phyloP scores from a whole-genome alignment of 2,113 vertebrate genomes.

The Thamnophis sirtalis region DNA sequence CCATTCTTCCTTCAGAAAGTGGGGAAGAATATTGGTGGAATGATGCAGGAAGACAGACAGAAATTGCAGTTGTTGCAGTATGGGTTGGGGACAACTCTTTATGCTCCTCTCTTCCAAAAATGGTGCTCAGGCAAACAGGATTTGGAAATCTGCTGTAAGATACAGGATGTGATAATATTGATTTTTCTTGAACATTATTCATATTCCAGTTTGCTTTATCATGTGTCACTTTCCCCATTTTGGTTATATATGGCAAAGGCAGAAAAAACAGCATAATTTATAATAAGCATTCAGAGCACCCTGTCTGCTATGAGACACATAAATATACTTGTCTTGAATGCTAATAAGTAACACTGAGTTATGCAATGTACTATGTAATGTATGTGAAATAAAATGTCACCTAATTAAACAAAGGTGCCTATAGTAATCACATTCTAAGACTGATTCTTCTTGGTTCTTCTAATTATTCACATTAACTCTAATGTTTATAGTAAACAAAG shows the following conservation, averaged over 20 bases:
- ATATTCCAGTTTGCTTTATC: not conserved
- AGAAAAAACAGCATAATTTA: slow-evolving; percentile 28
- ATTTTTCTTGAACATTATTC: not conserved
- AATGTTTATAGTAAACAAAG: slow-evolving; percentile 22
- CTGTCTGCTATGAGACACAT: not conserved
- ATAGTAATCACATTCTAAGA: not conserved
- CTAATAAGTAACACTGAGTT: slow-evolving; percentile 46
- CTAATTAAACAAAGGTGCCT: slow-evolving; percentile 17
- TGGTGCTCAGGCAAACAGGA: not conserved
- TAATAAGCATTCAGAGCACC: slow-evolving; percentile 39
- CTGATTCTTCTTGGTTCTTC: slow-evolving; percentile 1
- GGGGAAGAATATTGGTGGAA: not conserved
- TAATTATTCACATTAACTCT: not conserved
- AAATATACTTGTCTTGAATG: slow-evolving; percentile 30
- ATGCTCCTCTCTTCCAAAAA: not conserved
- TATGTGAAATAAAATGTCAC: not conserved
- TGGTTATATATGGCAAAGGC: slow-evolving; percentile 30
- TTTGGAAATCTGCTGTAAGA: not conserved
- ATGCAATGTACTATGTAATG: slow-evolving; percentile 12
- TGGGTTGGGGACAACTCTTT: not conserved
- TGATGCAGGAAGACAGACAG: not conserved
- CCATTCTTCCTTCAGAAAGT: not conserved
- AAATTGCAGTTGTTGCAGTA: not conserved
- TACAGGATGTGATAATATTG: not conserved
- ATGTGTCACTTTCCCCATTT: slow-evolving; percentile 13